Evolutionary conservation across 2,113 vertebrate genomes (phyloP).

Genomic region (Tragulus kanchil): DNA sequence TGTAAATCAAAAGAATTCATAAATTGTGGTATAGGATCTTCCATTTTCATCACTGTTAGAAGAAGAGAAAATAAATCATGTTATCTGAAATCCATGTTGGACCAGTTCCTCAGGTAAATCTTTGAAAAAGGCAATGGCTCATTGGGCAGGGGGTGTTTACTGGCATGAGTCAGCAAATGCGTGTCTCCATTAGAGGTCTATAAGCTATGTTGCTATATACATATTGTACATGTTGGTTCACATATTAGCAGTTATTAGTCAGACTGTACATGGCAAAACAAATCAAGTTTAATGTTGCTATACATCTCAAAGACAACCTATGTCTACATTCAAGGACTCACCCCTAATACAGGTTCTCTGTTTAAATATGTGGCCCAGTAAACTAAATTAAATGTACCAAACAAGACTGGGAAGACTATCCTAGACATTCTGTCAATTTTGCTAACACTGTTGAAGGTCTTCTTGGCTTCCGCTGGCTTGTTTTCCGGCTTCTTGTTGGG

Average conservation of each 20-base stretch:
- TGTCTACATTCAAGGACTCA: slow-evolving; percentile 93
- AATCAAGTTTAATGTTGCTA: slow-evolving; percentile 88
- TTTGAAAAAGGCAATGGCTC: slow-evolving; percentile 85
- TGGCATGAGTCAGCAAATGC: slow-evolving; percentile 82
- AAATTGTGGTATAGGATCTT: slow-evolving; percentile 79
- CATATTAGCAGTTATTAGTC: slow-evolving; percentile 96
- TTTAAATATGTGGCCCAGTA: slow-evolving; percentile 99
- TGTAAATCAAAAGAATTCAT: slow-evolving; percentile 84
- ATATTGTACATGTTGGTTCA: slow-evolving; percentile 89
- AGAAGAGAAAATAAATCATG: slow-evolving; percentile 83
- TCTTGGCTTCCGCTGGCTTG: slow-evolving; percentile 95
- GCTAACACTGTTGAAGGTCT: slow-evolving; percentile 99
- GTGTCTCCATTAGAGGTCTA: slow-evolving; percentile 86
- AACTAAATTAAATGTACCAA: slow-evolving; percentile 97
- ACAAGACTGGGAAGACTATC: slow-evolving; percentile 98
- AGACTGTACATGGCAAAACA: slow-evolving; percentile 93
- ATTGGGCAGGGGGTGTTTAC: slow-evolving; percentile 84
- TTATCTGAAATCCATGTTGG: slow-evolving; percentile 81
- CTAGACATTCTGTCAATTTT: slow-evolving; percentile 99
- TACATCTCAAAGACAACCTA: slow-evolving; percentile 80
- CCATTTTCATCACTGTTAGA: slow-evolving; percentile 70
- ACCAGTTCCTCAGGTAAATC: slow-evolving; percentile 79
- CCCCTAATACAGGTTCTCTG: slow-evolving; percentile 96
- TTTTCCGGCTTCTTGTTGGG: slow-evolving; percentile 93
- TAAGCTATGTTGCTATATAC: slow-evolving; percentile 86